Evolutionary conservation across 2,797 vertebrate species (phyloP), one percentile per base, ranked within the genome.

Genomic region (Chelonia mydas): DNA sequence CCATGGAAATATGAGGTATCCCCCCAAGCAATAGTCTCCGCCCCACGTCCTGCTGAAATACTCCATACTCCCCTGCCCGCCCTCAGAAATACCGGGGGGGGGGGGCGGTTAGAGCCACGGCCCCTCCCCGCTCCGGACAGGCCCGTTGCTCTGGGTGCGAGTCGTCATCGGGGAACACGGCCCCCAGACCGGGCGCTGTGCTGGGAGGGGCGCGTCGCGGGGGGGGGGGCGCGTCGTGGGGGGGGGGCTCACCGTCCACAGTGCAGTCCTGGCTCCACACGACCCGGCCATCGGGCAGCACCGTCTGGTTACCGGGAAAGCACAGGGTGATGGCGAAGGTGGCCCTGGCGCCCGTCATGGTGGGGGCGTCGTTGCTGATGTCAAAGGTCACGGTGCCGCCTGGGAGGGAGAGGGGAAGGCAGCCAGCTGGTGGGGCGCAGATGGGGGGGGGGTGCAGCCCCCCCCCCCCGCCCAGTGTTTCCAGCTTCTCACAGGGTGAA

Each of bases 291-390:
- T 99, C 98, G 8, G 98, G 96, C 45, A 98, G 98, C 31, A 97
- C 95, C 0, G 97, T 98, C 97, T 99, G 99, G 84, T 98, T 99
- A 83, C 97, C 54, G 3, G 99, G 99, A 93, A 99, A 99, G 88
- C 96, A 98, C 21, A 99, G 97, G 74, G 98, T 93, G 86, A 99
- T 98, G 88, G 89, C 98, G 98, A 99, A 99, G 15, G 99, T 99
- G 53, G 98, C 96, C 86, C 97, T 98, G 31, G 99, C 99, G 15
- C 99, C 99, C 2, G 98, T 97, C 96, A 99, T 97, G 3, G 99
- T 99, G 50, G 99, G 99, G 0, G 98, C 98, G 25, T 99, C 99
- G 3, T 98, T 99, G 93, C 97, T 98, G 86, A 99, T 92, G 68
- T 99, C 97, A 89, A 99, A 98, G 37, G 99, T 98, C 68, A 99